Evolutionary conservation across 2,888 invertebrate genomes (phyloP), one percentile per base, ranked within the genome.

Genomic region (Orthosia gracilis): DNA sequence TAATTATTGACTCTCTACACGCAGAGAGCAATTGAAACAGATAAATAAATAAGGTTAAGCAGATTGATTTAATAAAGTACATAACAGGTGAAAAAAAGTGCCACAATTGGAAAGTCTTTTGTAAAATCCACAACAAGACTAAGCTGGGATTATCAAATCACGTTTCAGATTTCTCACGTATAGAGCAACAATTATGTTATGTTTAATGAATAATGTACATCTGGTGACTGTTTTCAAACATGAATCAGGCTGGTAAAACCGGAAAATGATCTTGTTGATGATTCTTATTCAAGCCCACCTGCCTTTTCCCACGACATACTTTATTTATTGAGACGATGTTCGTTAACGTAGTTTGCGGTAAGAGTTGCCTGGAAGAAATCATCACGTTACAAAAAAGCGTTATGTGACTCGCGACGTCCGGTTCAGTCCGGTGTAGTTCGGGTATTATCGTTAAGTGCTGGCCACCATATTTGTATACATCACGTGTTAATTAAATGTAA

Each of bases 191-290:
- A 52, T 66, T 21, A 57, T 73, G 58, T 80, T 69, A 78, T 71
- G 66, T 57, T 54, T 59, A 23, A 69, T 67, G 75, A 69, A 67
- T 67, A 57, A 83, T 68, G 40, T 52, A n/a, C 52, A 71, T 57
- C 69, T 58, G 45, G 18, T 13, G 49, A 73, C 52, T 83, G 80
- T 80, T 83, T 63, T 59, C 47, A 73, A 69, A 74, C 65, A 63
- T 80, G 84, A 80, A 47, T 81, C 80, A 83, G 23, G 49, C 61
- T 47, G 1, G 57, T 69, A 21, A 49, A 57, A 67, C 80, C 65
- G 80, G 80, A 81, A 81, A 81, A 80, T 55, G n/a, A 21, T 68
- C 23, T 61, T 79, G 64, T 83, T 83, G 47, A 78, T 68, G 55
- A 59, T 57, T 54, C 68, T 62, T 11, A 15, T 52, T 63, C 69